These are phyloP conservation scores for Lampris megalopsis DNA, from an alignment of 2,113 vertebrate species.

Conservation along the genomic window DNA sequence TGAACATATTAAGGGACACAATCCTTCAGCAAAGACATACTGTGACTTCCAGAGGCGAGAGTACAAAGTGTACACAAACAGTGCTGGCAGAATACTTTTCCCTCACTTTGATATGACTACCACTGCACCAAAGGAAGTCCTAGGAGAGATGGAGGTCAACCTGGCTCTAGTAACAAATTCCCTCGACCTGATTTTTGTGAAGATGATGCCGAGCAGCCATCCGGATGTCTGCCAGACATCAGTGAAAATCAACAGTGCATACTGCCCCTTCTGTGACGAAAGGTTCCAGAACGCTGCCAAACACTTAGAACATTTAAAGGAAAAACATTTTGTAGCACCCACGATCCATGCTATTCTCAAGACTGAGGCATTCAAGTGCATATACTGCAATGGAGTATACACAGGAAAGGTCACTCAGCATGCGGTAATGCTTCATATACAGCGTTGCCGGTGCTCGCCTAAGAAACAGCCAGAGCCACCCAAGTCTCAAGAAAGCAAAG, in stretches of 20 bases:
- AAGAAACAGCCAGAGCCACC: conserved; percentile 79
- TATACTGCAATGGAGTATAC: conserved; percentile 97
- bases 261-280: conserved; percentile 92
- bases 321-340: conserved; percentile 92
- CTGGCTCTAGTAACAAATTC: conserved; percentile 89
- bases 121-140: conserved; percentile 86
- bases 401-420: conserved; percentile 93
- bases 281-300: conserved; percentile 81
- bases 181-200: conserved; percentile 88
- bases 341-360: conserved; percentile 94
- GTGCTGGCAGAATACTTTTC: conserved; percentile 86
- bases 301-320: conserved; percentile 90
- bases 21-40: conserved; percentile 86
- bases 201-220: conserved; percentile 84
- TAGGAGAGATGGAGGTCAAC: conserved; percentile 91
- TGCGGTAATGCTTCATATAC: conserved; percentile 92
- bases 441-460: conserved; percentile 91
- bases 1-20: conserved; percentile 89
- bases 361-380: conserved; percentile 94
- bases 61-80: conserved; percentile 86
- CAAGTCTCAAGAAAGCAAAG: conserved; percentile 41
- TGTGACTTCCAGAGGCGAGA: conserved; percentile 89
- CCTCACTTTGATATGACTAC: conserved; percentile 93
- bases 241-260: conserved; percentile 73
- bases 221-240: conserved; percentile 67